phyloP scores from a whole-genome alignment of 2,888 invertebrate species.

The Malthinus seriepunctatus region DNA sequence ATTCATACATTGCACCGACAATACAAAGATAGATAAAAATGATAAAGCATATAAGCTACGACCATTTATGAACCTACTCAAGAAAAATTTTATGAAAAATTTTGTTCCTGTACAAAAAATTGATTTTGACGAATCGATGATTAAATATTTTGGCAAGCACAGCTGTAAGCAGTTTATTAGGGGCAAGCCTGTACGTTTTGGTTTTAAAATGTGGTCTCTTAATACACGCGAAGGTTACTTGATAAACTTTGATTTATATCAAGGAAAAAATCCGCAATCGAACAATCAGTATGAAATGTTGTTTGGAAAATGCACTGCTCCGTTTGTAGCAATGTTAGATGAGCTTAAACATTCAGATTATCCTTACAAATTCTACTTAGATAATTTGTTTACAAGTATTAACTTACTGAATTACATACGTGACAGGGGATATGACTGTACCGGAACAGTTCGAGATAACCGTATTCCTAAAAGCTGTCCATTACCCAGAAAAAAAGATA shows the following conservation, averaged over 20 bases:
- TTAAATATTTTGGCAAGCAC: constrained; percentile 43
- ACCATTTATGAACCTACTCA: constrained; percentile 20
- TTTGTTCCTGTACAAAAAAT: constrained; percentile 21
- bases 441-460: background rate
- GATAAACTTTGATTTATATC: constrained; percentile 30
- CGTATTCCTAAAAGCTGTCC: background rate
- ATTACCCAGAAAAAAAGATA: background rate
- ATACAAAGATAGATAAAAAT: constrained; percentile 2
- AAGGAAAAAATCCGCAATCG: constrained; percentile 19
- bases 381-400: constrained; percentile 2
- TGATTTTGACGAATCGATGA: constrained; percentile 39
- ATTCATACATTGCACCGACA: background rate
- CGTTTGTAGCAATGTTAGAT: background rate
- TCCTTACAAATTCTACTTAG: constrained; percentile 8
- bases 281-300: background rate
- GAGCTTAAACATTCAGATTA: background rate
- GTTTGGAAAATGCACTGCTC: background rate
- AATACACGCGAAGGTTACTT: constrained; percentile 31
- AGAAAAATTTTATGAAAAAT: constrained; percentile 2
- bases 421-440: background rate
- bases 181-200: constrained; percentile 12
- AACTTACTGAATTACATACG: background rate
- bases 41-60: constrained; percentile 27
- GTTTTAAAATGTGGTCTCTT: constrained; percentile 28
- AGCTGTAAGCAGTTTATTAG: background rate